A percentile compares a stretch with the other conserved stretches of the same genome.
These are phyloP conservation scores for Pelosia muscerda DNA, from an alignment of 2,888 invertebrate species.

Conservation along the genomic window DNA sequence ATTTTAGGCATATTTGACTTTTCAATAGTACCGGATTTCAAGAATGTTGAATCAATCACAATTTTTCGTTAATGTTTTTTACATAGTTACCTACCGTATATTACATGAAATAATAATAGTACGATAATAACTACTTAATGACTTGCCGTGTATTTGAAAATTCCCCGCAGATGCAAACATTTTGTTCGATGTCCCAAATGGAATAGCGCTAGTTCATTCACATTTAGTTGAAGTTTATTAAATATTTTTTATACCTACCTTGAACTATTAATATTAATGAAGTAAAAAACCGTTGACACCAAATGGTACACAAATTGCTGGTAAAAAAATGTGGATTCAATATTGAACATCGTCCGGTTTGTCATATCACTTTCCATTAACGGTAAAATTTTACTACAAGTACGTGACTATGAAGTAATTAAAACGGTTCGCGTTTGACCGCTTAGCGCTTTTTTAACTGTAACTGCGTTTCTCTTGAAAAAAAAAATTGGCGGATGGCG, in stretches of 20 bases:
- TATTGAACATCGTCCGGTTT: conserved; percentile 61
- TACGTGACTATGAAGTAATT: conserved; percentile 82
- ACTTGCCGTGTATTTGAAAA: neutral
- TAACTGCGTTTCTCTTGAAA: conserved; percentile 69
- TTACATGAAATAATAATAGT: too few species aligned
- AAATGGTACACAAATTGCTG: conserved; percentile 19
- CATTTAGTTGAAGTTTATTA: neutral
- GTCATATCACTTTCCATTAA: conserved; percentile 81
- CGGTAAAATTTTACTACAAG: conserved; percentile 78
- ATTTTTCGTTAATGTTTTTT: neutral
- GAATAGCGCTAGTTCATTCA: conserved; percentile 3
- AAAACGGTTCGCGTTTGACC: conserved; percentile 79
- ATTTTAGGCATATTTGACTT: conserved; percentile 42
- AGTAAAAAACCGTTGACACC: conserved; percentile 18
- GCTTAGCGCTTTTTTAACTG: conserved; percentile 76
- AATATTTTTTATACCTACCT: conserved; percentile 7
- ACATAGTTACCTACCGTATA: neutral
- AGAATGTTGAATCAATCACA: conserved; percentile 1
- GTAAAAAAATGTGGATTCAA: conserved; percentile 51
- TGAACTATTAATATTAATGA: neutral
- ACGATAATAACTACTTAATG: too few species aligned
- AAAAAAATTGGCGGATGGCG: conserved; percentile 68
- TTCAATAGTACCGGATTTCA: conserved; percentile 41
- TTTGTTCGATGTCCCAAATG: neutral
- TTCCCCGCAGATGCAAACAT: neutral